phyloP scores from a whole-genome alignment of 2,888 invertebrate genomes.

The Aleiodes testaceus region DNA sequence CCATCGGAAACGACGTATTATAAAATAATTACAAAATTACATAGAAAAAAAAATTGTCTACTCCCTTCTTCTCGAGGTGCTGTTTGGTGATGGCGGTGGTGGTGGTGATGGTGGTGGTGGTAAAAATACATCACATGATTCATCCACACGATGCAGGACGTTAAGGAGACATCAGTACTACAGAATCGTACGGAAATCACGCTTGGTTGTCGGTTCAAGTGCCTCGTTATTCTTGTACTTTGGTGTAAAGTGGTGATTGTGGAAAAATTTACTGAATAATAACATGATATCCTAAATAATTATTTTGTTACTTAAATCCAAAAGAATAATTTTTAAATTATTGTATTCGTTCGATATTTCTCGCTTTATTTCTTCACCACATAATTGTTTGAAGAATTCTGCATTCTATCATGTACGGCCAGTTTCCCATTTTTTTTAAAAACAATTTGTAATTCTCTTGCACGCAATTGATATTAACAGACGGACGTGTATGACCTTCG shows the following conservation, averaged over 20 bases:
- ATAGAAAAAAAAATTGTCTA: background rate
- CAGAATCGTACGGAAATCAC: conserved; percentile 17
- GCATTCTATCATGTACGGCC: background rate
- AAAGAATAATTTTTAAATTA: no score
- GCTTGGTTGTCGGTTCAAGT: background rate
- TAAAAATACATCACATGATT: conserved; percentile 28
- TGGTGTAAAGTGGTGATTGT: background rate
- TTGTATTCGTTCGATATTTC: no score
- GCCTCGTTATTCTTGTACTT: background rate
- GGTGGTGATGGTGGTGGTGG: conserved; percentile 8
- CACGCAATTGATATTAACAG: conserved; percentile 29
- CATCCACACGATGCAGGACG: conserved; percentile 12
- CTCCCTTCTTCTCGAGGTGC: conserved; percentile 5
- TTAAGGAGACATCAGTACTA: conserved; percentile 6
- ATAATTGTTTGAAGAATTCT: background rate
- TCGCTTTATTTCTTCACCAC: background rate
- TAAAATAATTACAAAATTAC: background rate
- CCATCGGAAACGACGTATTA: no score
- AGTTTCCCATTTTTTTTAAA: background rate
- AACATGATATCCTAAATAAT: no score
- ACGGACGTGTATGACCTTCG: conserved; percentile 9
- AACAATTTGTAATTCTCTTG: conserved; percentile 18
- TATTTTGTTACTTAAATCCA: no score
- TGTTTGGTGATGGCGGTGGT: conserved; percentile 11
- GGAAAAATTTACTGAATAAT: no score